Conservation (phyloP, 2,888 invertebrate genomes). For the Polyommatus iphigenia region DNA sequence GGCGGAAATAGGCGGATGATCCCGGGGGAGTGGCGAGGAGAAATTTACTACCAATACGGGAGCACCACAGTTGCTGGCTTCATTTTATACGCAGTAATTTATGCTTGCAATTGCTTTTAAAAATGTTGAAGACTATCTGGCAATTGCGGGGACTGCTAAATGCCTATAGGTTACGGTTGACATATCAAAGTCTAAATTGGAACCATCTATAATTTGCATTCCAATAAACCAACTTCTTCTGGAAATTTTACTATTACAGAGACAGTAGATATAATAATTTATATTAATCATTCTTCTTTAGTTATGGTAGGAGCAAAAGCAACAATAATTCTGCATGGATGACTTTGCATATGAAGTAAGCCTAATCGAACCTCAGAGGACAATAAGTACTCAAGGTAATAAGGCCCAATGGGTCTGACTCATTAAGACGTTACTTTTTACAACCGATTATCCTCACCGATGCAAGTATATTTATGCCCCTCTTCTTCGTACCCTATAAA, state of each 20-base stretch:
- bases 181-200: background rate
- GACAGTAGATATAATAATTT: too few species aligned
- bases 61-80: constrained; percentile 45
- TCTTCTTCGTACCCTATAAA: constrained; percentile 8
- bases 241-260: too few species aligned
- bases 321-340: background rate
- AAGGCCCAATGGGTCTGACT: background rate
- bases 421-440: constrained; percentile 19
- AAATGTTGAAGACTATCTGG: background rate
- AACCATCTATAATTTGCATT: background rate
- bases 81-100: constrained; percentile 32
- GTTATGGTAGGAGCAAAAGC: background rate
- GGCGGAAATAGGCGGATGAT: constrained; percentile 62
- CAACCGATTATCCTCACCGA: constrained; percentile 14
- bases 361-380: background rate
- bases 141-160: background rate
- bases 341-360: background rate
- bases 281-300: background rate
- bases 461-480: constrained; percentile 15
- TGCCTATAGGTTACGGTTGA: background rate
- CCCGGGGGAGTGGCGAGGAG: constrained; percentile 55
- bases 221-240: background rate
- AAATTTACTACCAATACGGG: constrained; percentile 58
- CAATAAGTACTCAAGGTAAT: background rate
- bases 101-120: constrained; percentile 20